phyloP scores from a whole-genome alignment of 2,888 invertebrate species.

The Pharmacophagus antenor region DNA sequence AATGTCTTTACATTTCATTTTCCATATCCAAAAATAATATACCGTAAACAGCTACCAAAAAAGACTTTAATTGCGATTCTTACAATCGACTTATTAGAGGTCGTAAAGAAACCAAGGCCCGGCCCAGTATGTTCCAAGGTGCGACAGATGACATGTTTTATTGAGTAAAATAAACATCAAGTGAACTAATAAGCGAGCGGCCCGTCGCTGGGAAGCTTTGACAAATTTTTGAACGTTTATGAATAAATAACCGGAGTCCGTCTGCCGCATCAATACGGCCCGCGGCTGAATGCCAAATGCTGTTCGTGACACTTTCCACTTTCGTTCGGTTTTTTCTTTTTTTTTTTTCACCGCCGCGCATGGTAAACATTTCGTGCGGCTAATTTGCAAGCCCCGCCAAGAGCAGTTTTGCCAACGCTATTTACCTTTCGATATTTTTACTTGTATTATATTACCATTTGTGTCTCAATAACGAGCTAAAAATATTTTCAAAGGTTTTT shows the following conservation, averaged over 20 bases:
- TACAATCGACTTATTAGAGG: background rate
- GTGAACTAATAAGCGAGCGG: slow-evolving; percentile 48
- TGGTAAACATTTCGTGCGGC: slow-evolving; percentile 57
- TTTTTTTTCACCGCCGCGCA: slow-evolving; percentile 54
- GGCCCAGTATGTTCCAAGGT: background rate
- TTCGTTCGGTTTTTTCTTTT: too few species aligned
- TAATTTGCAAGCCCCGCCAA: slow-evolving; percentile 53
- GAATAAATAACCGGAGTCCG: slow-evolving; percentile 72
- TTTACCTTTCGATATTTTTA: slow-evolving; percentile 25
- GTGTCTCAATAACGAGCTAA: slow-evolving; percentile 16
- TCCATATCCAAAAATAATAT: too few species aligned
- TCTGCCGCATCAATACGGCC: slow-evolving; percentile 74
- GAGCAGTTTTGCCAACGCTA: slow-evolving; percentile 28
- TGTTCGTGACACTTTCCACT: slow-evolving; percentile 75
- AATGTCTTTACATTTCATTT: too few species aligned
- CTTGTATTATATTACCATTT: slow-evolving; percentile 6
- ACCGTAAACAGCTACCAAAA: too few species aligned
- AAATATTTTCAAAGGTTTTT: slow-evolving; percentile 9
- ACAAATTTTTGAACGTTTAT: slow-evolving; percentile 77
- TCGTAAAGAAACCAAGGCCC: background rate
- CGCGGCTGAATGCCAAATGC: slow-evolving; percentile 74
- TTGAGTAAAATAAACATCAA: slow-evolving; percentile 42
- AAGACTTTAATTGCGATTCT: too few species aligned
- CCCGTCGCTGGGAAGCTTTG: slow-evolving; percentile 45
- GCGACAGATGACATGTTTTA: background rate